phyloP scores from a whole-genome alignment of 2,797 vertebrate genomes.

The Bradypus variegatus region DNA sequence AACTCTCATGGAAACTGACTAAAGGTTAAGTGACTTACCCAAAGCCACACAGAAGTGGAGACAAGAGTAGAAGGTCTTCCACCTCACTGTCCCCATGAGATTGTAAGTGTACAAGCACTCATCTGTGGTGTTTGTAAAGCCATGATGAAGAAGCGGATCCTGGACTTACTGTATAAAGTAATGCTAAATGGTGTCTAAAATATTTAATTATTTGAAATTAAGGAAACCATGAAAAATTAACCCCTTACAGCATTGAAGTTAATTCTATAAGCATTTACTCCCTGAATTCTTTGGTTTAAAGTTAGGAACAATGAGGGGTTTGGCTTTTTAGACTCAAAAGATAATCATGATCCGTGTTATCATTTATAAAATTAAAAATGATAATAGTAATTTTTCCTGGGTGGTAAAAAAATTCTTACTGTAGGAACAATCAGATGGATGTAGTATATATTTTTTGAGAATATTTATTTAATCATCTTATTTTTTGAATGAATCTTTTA shows the following conservation, averaged over 20 bases:
- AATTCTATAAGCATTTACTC: constrained; percentile 23
- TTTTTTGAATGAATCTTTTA: neutral
- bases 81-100: neutral
- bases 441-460: neutral
- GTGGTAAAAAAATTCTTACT: constrained; percentile 16
- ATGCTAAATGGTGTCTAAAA: constrained; percentile 11
- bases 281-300: constrained; percentile 17
- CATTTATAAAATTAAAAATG: neutral
- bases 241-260: neutral
- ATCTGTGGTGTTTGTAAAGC: neutral
- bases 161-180: neutral
- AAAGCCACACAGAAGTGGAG: constrained; percentile 26
- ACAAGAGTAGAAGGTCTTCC: neutral
- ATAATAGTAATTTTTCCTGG: neutral
- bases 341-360: neutral
- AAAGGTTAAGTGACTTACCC: constrained; percentile 57
- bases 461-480: neutral
- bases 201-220: constrained; percentile 34
- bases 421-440: neutral
- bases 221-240: constrained; percentile 38
- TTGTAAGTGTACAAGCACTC: neutral
- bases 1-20: constrained; percentile 45
- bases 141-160: neutral
- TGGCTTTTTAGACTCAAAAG: neutral
- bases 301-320: neutral